Conservation (phyloP, 2,888 invertebrate genomes). For the Eilema sororculum region DNA sequence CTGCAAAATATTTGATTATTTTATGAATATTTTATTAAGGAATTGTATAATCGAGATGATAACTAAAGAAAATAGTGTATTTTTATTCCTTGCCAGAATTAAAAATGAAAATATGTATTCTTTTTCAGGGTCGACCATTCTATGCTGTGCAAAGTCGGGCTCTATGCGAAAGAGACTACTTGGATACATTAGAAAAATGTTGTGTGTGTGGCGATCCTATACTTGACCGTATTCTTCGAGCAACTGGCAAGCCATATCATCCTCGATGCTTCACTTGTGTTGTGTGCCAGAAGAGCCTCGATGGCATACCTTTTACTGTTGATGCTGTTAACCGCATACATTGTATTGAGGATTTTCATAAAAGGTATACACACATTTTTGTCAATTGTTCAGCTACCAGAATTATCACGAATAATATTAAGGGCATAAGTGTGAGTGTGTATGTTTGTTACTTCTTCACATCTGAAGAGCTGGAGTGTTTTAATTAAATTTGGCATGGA, state of each 20-base stretch:
- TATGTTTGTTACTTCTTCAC: no score
- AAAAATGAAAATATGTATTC: neutral
- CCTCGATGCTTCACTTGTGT: slow-evolving; percentile 99
- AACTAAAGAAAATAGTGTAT: neutral
- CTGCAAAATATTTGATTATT: no score
- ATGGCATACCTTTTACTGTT: slow-evolving; percentile 99
- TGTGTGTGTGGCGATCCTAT: slow-evolving; percentile 98
- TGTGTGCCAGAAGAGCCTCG: slow-evolving; percentile 97
- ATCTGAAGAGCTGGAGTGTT: no score
- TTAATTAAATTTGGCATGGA: no score
- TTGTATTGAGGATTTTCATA: slow-evolving; percentile 99
- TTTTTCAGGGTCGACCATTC: slow-evolving; percentile 94
- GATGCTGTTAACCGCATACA: slow-evolving; percentile 99
- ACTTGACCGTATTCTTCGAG: slow-evolving; percentile 96
- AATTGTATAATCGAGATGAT: no score
- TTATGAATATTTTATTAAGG: no score
- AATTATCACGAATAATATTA: no score
- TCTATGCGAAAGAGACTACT: slow-evolving; percentile 97
- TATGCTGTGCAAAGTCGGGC: slow-evolving; percentile 98
- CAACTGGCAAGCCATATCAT: slow-evolving; percentile 99
- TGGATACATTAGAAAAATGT: slow-evolving; percentile 98
- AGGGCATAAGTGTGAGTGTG: no score
- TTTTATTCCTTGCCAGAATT: neutral
- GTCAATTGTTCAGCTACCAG: neutral
- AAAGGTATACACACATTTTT: slow-evolving; percentile 88